These are phyloP conservation scores for Hoplostethus mediterraneus DNA, from an alignment of 2,797 vertebrate genomes.

Conservation along the genomic window DNA sequence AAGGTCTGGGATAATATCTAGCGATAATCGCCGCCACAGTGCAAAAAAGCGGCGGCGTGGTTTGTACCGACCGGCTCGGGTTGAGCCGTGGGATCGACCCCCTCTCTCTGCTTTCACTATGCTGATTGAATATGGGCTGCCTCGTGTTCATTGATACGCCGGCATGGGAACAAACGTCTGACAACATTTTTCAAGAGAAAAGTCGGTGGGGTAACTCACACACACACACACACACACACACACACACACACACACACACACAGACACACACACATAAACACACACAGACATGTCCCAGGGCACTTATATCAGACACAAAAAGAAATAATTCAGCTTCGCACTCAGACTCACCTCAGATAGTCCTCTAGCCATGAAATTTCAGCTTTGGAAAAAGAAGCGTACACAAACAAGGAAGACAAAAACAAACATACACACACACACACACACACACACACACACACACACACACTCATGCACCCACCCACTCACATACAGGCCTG, in stretches of 20 bases:
- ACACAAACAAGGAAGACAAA: conserved; percentile 52
- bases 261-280: conserved; percentile 12
- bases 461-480: conserved; percentile 41
- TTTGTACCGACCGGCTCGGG: too few relatives aligned
- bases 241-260: not conserved
- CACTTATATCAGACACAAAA: conserved; percentile 71
- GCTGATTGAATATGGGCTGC: conserved; percentile 8
- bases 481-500: conserved; percentile 42
- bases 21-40: conserved; percentile 5
- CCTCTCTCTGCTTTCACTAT: conserved; percentile 4
- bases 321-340: conserved; percentile 75
- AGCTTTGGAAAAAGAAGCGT: conserved; percentile 67
- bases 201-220: conserved; percentile 1
- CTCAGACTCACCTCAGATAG: conserved; percentile 76
- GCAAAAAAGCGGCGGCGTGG: conserved; percentile 8
- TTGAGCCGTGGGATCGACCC: too few relatives aligned
- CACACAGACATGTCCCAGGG: conserved; percentile 47
- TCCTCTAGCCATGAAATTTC: conserved; percentile 75
- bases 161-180: conserved; percentile 56
- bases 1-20: conserved; percentile 30
- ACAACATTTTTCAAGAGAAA: conserved; percentile 47
- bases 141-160: conserved; percentile 36
- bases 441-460: conserved; percentile 41
- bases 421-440: conserved; percentile 53
- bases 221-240: conserved; percentile 5